phyloP scores from a whole-genome alignment of 2,797 vertebrate genomes.

The Rachycentron canadum region DNA sequence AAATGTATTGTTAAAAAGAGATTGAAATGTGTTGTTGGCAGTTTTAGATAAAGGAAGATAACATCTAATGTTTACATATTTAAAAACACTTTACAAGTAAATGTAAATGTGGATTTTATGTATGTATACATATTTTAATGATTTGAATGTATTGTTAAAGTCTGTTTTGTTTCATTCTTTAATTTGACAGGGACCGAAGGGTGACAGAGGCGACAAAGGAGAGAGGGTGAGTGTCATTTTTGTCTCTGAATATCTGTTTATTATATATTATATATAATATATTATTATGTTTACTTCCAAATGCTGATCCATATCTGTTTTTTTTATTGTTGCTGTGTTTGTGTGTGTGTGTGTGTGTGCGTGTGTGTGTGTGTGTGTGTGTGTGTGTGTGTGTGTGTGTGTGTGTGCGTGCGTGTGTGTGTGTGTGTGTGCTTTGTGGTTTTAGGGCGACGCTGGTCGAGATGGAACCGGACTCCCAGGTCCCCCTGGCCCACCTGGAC shows the following conservation, averaged over 20 bases:
- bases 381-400: too few species aligned
- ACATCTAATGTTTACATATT: background rate
- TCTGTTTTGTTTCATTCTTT: constrained; percentile 18
- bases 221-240: constrained; percentile 76
- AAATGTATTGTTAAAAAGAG: too few species aligned
- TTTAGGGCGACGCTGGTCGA: constrained; percentile 90
- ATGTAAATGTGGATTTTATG: too few species aligned
- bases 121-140: too few species aligned
- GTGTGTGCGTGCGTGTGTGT: too few species aligned
- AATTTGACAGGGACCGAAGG: constrained; percentile 80
- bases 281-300: constrained; percentile 7
- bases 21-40: background rate
- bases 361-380: too few species aligned
- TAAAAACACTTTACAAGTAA: too few species aligned
- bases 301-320: background rate
- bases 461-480: constrained; percentile 89
- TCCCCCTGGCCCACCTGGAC: constrained; percentile 91
- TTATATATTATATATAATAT: background rate
- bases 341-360: too few species aligned
- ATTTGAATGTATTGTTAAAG: background rate
- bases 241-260: background rate
- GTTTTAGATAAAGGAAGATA: background rate
- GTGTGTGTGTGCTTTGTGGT: constrained; percentile 35
- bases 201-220: constrained; percentile 80
- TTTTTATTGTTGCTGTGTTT: too few species aligned